Evolutionary conservation across 2,797 vertebrate species (phyloP).

Genomic region (Artibeus jamaicensis): DNA sequence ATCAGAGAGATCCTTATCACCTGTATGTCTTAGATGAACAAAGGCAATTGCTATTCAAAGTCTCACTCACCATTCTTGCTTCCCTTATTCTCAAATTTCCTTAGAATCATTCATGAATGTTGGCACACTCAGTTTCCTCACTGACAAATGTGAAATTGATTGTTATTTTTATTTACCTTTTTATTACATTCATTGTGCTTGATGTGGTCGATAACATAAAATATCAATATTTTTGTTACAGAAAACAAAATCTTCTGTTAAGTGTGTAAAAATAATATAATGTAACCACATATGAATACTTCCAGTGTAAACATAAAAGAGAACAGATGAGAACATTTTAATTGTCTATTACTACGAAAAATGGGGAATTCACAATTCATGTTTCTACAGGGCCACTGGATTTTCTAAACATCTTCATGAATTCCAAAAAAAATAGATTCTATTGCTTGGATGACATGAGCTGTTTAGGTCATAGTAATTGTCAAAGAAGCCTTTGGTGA

Average conservation of each 20-base stretch:
- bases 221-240: neutral
- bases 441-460: neutral
- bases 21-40: neutral
- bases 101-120: neutral
- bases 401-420: neutral
- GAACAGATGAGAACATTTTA: neutral
- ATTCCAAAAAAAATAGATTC: neutral
- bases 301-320: neutral
- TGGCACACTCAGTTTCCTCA: neutral
- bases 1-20: neutral
- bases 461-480: neutral
- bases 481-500: neutral
- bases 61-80: neutral
- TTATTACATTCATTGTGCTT: neutral
- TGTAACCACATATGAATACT: neutral
- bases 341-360: neutral
- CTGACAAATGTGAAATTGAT: neutral
- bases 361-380: neutral
- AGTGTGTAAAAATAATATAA: neutral
- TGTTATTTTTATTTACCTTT: neutral
- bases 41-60: neutral
- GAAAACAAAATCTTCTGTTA: conserved; percentile 7
- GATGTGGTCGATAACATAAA: neutral
- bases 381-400: neutral
- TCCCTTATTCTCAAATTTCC: neutral